Evolutionary conservation across 2,113 vertebrate genomes (phyloP).

Genomic region (Pelmatolapia mariae): DNA sequence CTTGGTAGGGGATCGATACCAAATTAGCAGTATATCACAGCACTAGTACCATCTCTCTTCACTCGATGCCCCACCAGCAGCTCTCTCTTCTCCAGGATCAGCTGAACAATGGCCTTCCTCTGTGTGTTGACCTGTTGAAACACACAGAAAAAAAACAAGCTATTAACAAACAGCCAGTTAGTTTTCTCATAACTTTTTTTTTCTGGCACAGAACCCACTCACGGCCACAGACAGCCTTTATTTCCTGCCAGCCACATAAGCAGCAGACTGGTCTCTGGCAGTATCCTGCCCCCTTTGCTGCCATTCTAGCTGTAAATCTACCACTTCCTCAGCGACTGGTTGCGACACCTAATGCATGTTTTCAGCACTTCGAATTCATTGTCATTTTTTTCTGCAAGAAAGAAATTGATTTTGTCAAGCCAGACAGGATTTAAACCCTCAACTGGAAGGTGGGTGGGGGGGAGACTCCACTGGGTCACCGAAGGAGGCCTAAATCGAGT

Average conservation of each 20-base stretch:
- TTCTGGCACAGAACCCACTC: slow-evolving; percentile 4
- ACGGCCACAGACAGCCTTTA: slow-evolving; percentile 5
- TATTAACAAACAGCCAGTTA: slow-evolving; percentile 23
- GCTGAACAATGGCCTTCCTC: slow-evolving; percentile 75
- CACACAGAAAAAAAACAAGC: background rate
- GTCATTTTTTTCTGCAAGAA: background rate
- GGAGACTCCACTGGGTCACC: background rate
- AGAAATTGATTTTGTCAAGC: slow-evolving; percentile 50
- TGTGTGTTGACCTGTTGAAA: slow-evolving; percentile 73
- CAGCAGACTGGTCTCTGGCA: slow-evolving; percentile 47
- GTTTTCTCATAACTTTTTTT: slow-evolving; percentile 19
- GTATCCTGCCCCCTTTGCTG: slow-evolving; percentile 34
- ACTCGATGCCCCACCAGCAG: slow-evolving; percentile 70
- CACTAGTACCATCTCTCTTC: slow-evolving; percentile 69
- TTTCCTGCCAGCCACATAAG: slow-evolving; percentile 49
- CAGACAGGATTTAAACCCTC: slow-evolving; percentile 32
- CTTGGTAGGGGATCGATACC: background rate
- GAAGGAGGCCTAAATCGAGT: slow-evolving; percentile 22
- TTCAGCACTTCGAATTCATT: slow-evolving; percentile 62
- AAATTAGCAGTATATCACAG: background rate
- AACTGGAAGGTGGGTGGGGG: background rate
- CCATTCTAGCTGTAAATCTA: slow-evolving; percentile 38
- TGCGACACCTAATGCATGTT: slow-evolving; percentile 61
- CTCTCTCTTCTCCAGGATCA: slow-evolving; percentile 76
- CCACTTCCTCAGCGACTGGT: slow-evolving; percentile 59